Conservation (phyloP, 2,888 invertebrate genomes). For the Clunio marinus region DNA sequence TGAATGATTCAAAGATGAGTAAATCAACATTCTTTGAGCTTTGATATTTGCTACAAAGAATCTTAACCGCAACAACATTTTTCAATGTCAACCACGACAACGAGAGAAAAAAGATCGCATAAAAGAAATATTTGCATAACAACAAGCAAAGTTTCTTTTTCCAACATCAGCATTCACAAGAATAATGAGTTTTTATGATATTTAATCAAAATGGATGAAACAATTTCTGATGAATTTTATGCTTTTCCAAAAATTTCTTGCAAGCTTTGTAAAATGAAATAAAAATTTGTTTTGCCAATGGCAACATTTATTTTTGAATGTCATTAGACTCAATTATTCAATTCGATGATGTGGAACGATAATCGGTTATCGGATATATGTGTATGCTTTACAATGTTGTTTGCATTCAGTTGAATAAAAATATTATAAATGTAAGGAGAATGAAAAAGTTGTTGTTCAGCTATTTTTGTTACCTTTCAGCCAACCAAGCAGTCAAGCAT, state of each 20-base stretch:
- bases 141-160: background rate
- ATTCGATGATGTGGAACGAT: slow-evolving; percentile 17
- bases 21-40: no score
- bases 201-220: slow-evolving; percentile 2
- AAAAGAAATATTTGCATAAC: background rate
- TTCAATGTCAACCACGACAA: slow-evolving; percentile 16
- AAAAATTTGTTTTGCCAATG: no score
- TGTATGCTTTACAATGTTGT: background rate
- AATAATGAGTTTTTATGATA: no score
- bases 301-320: no score
- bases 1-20: no score
- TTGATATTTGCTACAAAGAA: background rate
- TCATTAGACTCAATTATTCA: background rate
- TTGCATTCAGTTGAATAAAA: no score
- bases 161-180: background rate
- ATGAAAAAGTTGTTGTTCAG: no score
- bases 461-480: no score
- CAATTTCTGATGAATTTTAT: background rate
- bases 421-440: no score
- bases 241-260: no score
- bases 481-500: no score
- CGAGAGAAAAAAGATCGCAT: background rate
- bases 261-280: no score
- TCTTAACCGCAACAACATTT: background rate
- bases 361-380: background rate